Evolutionary conservation across 2,888 invertebrate genomes (phyloP), one percentile per base, ranked within the genome.

Genomic region (Hermaeophaga mercurialis): DNA sequence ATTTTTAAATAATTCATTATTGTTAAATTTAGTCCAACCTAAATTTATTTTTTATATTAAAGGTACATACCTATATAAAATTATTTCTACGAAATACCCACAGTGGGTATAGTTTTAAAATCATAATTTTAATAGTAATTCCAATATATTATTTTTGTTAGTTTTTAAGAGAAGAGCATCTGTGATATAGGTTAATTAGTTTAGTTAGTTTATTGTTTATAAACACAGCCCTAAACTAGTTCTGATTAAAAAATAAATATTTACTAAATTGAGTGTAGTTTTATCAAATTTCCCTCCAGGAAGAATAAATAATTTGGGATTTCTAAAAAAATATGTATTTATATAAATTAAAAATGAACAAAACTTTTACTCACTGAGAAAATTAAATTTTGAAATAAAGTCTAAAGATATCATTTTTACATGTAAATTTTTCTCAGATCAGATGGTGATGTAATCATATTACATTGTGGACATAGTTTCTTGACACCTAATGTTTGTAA

Each of bases 391-490:
- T 7, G 9, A 44, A 26, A 44, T 28, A 28, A n/a, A 34, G 5
- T 43, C 18, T 5, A 26, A 12, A 24, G 22, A n/a, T 15, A 5
- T 31, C 17, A 19, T 41, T n/a, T n/a, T 39, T 84, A 94, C 85
- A 95, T 89, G 76, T 91, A 95, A 73, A 96, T 92, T 71, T 91
- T 83, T 63, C 95, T 80, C 48, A 96, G 80, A 79, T 96, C 93
- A 54, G 89, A 82, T 0, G 94, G 87, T 1, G 93, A 90, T 6
- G 95, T 95, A 66, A 95, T 94, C 75, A 91, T 90, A 79, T 94
- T 95, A 77, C 95, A 96, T 73, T 95, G 94, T 0, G 95, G 96
- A 74, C 95, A 96, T n/a, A 94, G 83, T 74, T 95, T 95, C 80
- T 95, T 93, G 0, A 91, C 90, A 17, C 91, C 90, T 1, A 79